These are phyloP conservation scores for Leuciscus idus DNA, from an alignment of 2,113 vertebrate species.

Conservation along the genomic window DNA sequence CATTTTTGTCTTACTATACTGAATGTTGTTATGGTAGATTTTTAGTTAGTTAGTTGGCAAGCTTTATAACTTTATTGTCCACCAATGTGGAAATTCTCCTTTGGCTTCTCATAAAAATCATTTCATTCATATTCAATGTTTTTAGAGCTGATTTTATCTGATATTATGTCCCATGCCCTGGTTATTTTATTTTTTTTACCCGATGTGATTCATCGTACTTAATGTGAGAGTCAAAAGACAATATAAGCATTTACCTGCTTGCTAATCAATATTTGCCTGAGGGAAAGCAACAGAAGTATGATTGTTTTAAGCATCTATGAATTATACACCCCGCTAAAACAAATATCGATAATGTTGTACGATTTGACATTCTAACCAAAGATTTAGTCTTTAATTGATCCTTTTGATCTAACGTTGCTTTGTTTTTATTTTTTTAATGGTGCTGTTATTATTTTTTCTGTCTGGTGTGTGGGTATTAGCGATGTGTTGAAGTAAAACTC, in stretches of 20 bases:
- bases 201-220: conserved; percentile 61
- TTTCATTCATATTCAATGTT: neutral
- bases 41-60: too few species aligned
- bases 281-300: conserved; percentile 52
- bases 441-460: neutral
- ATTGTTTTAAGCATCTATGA: conserved; percentile 46
- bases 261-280: conserved; percentile 66
- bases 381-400: conserved; percentile 2
- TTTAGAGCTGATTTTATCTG: neutral
- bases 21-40: too few species aligned
- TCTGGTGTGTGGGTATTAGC: conserved; percentile 1
- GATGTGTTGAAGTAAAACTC: conserved; percentile 10
- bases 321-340: conserved; percentile 38
- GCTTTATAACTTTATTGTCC: too few species aligned
- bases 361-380: neutral
- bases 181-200: neutral
- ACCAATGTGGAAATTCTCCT: too few species aligned
- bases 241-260: conserved; percentile 66
- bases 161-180: neutral
- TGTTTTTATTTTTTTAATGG: neutral
- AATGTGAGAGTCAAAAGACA: conserved; percentile 65
- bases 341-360: conserved; percentile 20
- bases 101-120: too few species aligned
- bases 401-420: neutral
- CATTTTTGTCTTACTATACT: neutral